Base-by-base conservation (phyloP, 2,888 invertebrate genomes). In the Pachymerium ferrugineum region DNA sequence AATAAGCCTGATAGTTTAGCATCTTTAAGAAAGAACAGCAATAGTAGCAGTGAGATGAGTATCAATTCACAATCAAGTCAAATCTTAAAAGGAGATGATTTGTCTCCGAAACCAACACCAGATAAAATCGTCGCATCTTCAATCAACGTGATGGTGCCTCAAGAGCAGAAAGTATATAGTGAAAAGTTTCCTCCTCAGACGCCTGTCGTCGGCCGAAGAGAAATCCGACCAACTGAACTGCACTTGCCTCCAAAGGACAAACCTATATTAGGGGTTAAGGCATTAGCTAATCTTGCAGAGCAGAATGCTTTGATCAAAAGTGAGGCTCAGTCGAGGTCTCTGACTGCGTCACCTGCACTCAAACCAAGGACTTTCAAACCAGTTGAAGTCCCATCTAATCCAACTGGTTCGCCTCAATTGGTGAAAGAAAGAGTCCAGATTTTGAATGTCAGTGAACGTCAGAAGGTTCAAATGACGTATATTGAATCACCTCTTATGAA, bases 391-490 rank as follows among this genome's bases (percentile, higher is more conserved):
- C 16, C 38, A 14, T 5, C 6, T 3, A 6, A 8, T 8, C 35
- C 38, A 19, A 10, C 47, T 12, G 72, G 25, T 42, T 72, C 72
- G 19, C 72, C 72, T 1, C 22, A 38, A 25, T 10, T 72, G 28
- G 3, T 72, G 10, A 72, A 47, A 72, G 72, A 72, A 25, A 4
- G 72, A 1, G 72, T 72, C 14, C 72, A 72, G n/a, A 72, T 72
- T 28, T 6, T 42, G 28, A 72, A 72, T 14, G 38, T 72, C 19
- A 31, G 72, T 28, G 72, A 72, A 28, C 38, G 72, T 1, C 72
- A 72, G 30, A 72, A 72, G 30, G 72, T 72, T 19, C 72, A 72
- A 28, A 72, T 72, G 72, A 72, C 72, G 8, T 72, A 72, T 22
- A 62, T 73, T 6, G 62, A 73, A 29, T 73, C 73, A 25, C 73